These are phyloP conservation scores for Proterorhinus semilunaris DNA, from an alignment of 2,113 vertebrate genomes.

Conservation along the genomic window DNA sequence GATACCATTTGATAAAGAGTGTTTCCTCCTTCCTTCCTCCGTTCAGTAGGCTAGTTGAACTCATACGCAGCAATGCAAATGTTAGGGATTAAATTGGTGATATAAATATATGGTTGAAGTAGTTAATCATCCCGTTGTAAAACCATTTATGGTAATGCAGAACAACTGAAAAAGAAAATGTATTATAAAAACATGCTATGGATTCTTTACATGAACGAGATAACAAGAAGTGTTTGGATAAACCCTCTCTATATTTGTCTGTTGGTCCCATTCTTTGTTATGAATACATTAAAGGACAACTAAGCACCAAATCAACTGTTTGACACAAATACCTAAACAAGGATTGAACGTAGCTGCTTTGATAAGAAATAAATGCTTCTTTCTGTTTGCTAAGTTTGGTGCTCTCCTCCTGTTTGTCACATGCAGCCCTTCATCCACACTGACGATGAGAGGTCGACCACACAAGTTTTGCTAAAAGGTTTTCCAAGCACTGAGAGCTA, in stretches of 20 bases:
- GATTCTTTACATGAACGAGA: slow-evolving; percentile 16
- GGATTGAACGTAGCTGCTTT: slow-evolving; percentile 36
- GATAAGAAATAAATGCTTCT: slow-evolving; percentile 59
- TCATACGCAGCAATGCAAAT: slow-evolving; percentile 7
- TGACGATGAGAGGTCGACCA: slow-evolving; percentile 39
- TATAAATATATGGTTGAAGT: slow-evolving; percentile 12
- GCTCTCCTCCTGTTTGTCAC: slow-evolving; percentile 61
- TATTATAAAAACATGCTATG: slow-evolving; percentile 19
- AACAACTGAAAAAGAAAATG: slow-evolving; percentile 22
- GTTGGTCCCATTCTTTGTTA: slow-evolving; percentile 32
- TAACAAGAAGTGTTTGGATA: slow-evolving; percentile 7
- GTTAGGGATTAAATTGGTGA: neutral
- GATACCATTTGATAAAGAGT: slow-evolving; percentile 5
- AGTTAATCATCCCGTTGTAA: slow-evolving; percentile 5
- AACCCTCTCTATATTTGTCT: slow-evolving; percentile 21
- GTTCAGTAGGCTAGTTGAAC: neutral
- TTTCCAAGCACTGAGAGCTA: slow-evolving; percentile 31
- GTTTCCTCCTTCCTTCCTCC: neutral
- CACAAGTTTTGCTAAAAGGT: slow-evolving; percentile 31
- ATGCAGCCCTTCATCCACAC: slow-evolving; percentile 47
- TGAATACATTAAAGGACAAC: slow-evolving; percentile 10
- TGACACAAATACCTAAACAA: slow-evolving; percentile 45
- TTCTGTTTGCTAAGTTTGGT: slow-evolving; percentile 46
- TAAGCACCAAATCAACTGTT: too few relatives aligned
- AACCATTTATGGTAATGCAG: slow-evolving; percentile 20